Conservation (phyloP, 1,140 invertebrate species). For the Psix sp. region DNA sequence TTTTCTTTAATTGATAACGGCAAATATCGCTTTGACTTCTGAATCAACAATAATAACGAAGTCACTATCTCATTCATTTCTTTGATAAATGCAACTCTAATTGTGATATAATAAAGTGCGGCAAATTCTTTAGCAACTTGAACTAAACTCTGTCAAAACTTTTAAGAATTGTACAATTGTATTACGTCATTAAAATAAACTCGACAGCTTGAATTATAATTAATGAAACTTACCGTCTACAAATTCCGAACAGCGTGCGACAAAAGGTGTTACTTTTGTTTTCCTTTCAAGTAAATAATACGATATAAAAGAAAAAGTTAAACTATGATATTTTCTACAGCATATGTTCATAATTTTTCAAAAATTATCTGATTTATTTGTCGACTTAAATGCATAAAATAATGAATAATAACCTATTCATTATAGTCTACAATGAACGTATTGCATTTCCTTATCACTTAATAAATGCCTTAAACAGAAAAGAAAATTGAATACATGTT, state of each 20-base stretch:
- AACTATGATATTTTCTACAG: too few species aligned
- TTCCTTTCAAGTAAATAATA: too few species aligned
- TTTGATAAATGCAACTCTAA: not conserved
- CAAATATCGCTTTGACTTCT: not conserved
- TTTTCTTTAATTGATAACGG: not conserved
- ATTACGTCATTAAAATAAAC: constrained; percentile 29
- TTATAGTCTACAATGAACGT: too few species aligned
- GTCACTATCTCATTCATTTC: not conserved
- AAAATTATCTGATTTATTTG: too few species aligned
- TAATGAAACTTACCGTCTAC: constrained; percentile 9
- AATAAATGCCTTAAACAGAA: too few species aligned
- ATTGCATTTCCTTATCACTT: too few species aligned
- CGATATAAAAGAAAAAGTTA: too few species aligned
- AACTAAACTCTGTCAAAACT: constrained; percentile 20
- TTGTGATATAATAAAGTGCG: constrained; percentile 4
- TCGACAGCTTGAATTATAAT: constrained; percentile 41
- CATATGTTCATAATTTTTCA: too few species aligned
- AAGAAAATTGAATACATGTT: too few species aligned
- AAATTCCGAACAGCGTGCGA: constrained; percentile 3
- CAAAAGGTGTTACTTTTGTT: too few species aligned
- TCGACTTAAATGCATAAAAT: too few species aligned
- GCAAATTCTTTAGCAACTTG: not conserved
- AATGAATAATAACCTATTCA: too few species aligned
- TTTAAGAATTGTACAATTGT: constrained; percentile 24
- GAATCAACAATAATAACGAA: not conserved